Conservation (phyloP, 2,888 invertebrate species). For the Volucella bombylans region DNA sequence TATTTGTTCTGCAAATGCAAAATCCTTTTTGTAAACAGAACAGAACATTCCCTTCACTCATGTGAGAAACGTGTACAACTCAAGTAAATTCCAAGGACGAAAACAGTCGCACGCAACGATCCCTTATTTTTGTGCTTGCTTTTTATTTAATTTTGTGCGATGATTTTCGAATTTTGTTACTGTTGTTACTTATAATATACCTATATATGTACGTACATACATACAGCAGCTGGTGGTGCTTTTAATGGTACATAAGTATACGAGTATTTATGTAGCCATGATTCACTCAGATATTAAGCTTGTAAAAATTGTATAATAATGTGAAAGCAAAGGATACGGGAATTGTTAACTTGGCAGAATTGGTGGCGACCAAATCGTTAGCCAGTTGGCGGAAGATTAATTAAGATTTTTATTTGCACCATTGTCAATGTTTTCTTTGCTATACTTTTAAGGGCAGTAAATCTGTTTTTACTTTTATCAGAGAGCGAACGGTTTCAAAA, state of each 20-base stretch:
- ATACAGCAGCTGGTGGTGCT: slow-evolving; percentile 6
- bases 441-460: no score
- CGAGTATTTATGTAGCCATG: slow-evolving; percentile 31
- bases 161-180: neutral
- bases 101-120: slow-evolving; percentile 39
- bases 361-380: slow-evolving; percentile 54
- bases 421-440: neutral
- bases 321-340: slow-evolving; percentile 48
- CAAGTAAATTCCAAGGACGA: slow-evolving; percentile 65
- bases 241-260: slow-evolving; percentile 11
- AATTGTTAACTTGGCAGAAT: slow-evolving; percentile 55
- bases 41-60: slow-evolving; percentile 29
- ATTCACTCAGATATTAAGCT: slow-evolving; percentile 61
- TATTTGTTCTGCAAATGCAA: slow-evolving; percentile 27
- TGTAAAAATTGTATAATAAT: slow-evolving; percentile 62
- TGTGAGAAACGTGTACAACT: slow-evolving; percentile 56
- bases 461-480: no score
- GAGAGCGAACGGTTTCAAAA: no score
- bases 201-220: neutral
- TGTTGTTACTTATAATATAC: neutral
- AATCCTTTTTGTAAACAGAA: slow-evolving; percentile 38
- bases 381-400: slow-evolving; percentile 37
- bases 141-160: slow-evolving; percentile 50
- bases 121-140: slow-evolving; percentile 42
- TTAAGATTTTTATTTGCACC: slow-evolving; percentile 7